Evolutionary conservation across 2,888 invertebrate genomes (phyloP).

Genomic region (Camptogramma bilineatum): DNA sequence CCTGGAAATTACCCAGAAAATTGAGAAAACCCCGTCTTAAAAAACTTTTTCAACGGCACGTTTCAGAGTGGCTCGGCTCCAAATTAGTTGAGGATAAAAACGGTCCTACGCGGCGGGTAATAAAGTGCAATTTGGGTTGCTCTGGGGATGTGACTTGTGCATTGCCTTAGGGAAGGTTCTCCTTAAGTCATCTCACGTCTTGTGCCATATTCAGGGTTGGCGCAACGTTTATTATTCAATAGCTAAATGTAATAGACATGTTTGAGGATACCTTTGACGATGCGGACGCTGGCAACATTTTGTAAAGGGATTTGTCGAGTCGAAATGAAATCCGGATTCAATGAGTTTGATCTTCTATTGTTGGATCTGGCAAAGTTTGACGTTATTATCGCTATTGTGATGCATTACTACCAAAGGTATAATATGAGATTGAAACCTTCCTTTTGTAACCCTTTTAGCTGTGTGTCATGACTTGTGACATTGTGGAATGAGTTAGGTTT

Average conservation of each 20-base stretch:
- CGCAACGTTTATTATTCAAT: constrained; percentile 76
- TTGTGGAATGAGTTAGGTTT: constrained; percentile 13
- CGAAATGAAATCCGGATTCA: constrained; percentile 32
- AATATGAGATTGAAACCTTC: neutral
- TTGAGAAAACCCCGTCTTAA: constrained; percentile 64
- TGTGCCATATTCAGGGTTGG: constrained; percentile 60
- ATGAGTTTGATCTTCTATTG: constrained; percentile 25
- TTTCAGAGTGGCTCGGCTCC: constrained; percentile 49
- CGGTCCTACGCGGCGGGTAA: constrained; percentile 48
- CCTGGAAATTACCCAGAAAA: constrained; percentile 64
- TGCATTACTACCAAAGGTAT: neutral
- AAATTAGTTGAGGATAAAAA: constrained; percentile 52
- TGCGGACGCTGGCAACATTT: constrained; percentile 40
- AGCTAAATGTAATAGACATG: constrained; percentile 73
- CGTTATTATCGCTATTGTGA: constrained; percentile 21
- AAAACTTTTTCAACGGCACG: constrained; percentile 56
- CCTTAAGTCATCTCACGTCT: constrained; percentile 67
- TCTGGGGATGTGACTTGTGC: constrained; percentile 51
- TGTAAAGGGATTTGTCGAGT: constrained; percentile 44
- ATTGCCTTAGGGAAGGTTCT: constrained; percentile 48
- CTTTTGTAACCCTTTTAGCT: constrained; percentile 6
- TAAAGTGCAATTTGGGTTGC: constrained; percentile 65
- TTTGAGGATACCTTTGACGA: constrained; percentile 52
- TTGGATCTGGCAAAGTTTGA: constrained; percentile 20
- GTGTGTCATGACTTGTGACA: constrained; percentile 8